A percentile compares a stretch with the other conserved stretches of the same genome.
phyloP scores from a whole-genome alignment of 2,797 vertebrate species.

The Petrocephalus schoutedeni region DNA sequence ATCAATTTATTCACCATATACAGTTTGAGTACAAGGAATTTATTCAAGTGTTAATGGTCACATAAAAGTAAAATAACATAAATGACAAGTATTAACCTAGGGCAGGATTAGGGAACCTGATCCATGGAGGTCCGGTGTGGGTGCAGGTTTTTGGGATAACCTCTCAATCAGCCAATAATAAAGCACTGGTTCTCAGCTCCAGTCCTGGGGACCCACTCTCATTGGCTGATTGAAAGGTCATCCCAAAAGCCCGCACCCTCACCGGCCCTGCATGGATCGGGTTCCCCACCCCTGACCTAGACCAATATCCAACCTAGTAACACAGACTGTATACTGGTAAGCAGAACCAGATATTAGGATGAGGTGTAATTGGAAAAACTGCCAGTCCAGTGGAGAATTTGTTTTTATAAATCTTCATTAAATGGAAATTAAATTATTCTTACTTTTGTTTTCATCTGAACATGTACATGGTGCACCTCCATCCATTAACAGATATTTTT shows the following conservation, averaged over 20 bases:
- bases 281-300: neutral
- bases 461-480: neutral
- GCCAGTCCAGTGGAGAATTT: neutral
- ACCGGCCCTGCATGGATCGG: too few species aligned
- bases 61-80: neutral
- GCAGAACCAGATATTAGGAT: neutral
- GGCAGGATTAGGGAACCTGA: neutral
- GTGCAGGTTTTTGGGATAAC: too few species aligned
- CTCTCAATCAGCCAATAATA: too few species aligned
- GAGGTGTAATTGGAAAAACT: neutral
- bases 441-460: neutral
- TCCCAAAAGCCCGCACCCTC: too few species aligned
- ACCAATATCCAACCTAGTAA: neutral
- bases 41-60: neutral
- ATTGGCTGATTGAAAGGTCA: too few species aligned
- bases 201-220: too few species aligned
- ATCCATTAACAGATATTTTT: conserved; percentile 6
- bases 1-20: neutral
- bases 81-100: neutral
- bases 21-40: neutral
- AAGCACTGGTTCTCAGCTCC: too few species aligned
- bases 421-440: neutral
- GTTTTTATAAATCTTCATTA: neutral
- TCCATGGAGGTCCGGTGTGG: too few species aligned
- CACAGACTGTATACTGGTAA: neutral